Evolutionary conservation across 2,888 invertebrate species (phyloP), one percentile per base, ranked within the genome.

Genomic region (Synanthedon tipuliformis): DNA sequence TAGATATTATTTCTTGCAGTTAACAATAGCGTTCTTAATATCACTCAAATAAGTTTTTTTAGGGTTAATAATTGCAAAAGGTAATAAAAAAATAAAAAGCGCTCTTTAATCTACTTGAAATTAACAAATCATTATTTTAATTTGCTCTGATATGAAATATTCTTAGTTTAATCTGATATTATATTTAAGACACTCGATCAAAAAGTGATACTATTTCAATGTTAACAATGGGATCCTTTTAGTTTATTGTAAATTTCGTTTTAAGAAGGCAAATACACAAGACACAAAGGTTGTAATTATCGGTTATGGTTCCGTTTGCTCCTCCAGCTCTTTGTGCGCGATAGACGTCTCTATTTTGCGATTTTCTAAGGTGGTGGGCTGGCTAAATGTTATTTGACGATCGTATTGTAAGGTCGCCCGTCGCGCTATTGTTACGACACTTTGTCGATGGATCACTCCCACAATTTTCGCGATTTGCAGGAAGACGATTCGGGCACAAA

Each of bases 311-410:
- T 73, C 76, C 73, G 70, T 75, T 67, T 64, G 75, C 75, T 76
- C 68, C 75, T 77, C 80, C 77, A 76, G 66, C 61, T 64, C 71
- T 69, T 85, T 84, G 83, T 85, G 60, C 61, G 49, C 53, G 49
- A 53, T 63, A 65, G 81, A 87, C 82, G 82, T 85, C 85, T 87
- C 80, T 75, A 87, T 87, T 83, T 86, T 79, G 85, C 81, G 81
- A 84, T 81, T 80, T 74, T 83, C 83, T 83, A 85, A 84, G 82
- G 86, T 85, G 84, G 34, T 81, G 84, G 85, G 83, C 78, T 75
- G 81, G 80, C 81, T 86, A 85, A 86, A 85, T 80, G 85, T 83
- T 86, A 86, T 86, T 85, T 85, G 84, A 87, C 82, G 83, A 86
- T 73, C 72, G 75, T 70, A 78, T 81, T 80, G 84, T 84, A 71